Percentiles rank a stretch among this genome's conserved stretches.
phyloP scores from a whole-genome alignment of 2,797 vertebrate genomes.

The Gambelia wislizenii region DNA sequence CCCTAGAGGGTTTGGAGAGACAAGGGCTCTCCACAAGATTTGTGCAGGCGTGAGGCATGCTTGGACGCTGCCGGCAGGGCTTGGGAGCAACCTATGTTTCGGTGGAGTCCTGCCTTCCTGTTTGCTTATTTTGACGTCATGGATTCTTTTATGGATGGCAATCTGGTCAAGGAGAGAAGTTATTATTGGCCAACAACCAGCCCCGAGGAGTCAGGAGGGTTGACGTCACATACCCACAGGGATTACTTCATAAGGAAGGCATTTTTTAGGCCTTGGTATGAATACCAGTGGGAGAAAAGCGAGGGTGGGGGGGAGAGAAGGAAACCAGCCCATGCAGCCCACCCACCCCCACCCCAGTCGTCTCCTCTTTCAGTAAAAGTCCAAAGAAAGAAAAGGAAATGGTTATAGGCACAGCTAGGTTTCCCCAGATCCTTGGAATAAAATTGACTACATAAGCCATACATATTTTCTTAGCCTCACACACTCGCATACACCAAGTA shows the following conservation, averaged over 20 bases:
- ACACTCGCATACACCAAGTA: too few relatives aligned
- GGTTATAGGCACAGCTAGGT: background rate
- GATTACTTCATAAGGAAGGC: slow-evolving; percentile 42
- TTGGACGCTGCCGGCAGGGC: too few relatives aligned
- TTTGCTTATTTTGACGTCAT: slow-evolving; percentile 35
- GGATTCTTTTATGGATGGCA: background rate
- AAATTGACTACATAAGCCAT: background rate
- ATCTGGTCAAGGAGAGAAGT: background rate
- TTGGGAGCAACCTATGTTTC: background rate
- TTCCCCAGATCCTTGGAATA: background rate
- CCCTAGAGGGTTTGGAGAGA: background rate
- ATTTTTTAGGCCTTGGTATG: background rate
- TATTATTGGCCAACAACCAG: slow-evolving; percentile 42
- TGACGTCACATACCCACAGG: slow-evolving; percentile 44
- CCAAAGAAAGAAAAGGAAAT: background rate
- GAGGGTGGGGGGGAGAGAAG: background rate
- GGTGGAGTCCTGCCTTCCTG: slow-evolving; percentile 18
- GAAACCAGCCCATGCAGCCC: background rate
- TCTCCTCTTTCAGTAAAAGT: background rate
- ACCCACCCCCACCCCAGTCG: background rate
- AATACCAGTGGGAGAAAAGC: background rate
- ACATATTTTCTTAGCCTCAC: background rate
- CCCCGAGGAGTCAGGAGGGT: background rate
- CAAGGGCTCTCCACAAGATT: slow-evolving; percentile 25
- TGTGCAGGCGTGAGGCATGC: background rate